A percentile compares a stretch with the other conserved stretches of the same genome.
Evolutionary conservation across 2,113 vertebrate species (phyloP).

Genomic region (Cyprichromis sp.): DNA sequence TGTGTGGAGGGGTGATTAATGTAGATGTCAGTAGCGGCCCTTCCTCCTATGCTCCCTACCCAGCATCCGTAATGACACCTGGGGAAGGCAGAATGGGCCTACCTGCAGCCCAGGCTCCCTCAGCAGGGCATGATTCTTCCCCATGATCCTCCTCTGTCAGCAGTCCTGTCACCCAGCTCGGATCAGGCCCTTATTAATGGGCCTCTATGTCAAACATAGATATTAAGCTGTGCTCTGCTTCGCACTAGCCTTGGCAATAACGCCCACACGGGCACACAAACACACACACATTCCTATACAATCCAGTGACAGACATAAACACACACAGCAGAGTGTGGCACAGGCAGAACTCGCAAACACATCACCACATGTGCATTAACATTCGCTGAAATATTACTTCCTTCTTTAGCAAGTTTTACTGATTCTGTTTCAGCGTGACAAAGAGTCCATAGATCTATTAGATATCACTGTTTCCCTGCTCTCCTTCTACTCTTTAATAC

Average conservation of each 20-base stretch:
- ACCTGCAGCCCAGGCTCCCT: constrained; percentile 65
- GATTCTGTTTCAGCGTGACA: constrained; percentile 23
- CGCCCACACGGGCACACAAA: constrained; percentile 9
- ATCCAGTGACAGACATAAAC: constrained; percentile 25
- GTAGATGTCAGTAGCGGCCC: constrained; percentile 69
- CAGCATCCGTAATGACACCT: constrained; percentile 76
- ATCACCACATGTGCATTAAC: background rate
- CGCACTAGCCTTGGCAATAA: constrained; percentile 45
- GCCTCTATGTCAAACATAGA: constrained; percentile 77
- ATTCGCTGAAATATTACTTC: constrained; percentile 42
- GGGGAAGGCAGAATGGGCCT: constrained; percentile 53
- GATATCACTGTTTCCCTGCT: constrained; percentile 12
- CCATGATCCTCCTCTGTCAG: constrained; percentile 79
- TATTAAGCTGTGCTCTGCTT: constrained; percentile 78
- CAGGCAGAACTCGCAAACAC: constrained; percentile 31
- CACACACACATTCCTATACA: constrained; percentile 8
- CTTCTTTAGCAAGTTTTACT: constrained; percentile 44
- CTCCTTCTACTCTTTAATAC: constrained; percentile 19
- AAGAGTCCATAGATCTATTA: constrained; percentile 22
- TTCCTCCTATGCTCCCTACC: constrained; percentile 38
- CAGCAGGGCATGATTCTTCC: constrained; percentile 73
- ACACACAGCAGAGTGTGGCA: background rate
- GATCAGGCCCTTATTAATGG: constrained; percentile 82
- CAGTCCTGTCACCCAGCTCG: constrained; percentile 75
- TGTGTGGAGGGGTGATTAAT: constrained; percentile 70